These are phyloP conservation scores for Atherinosoma microstoma DNA, from an alignment of 2,797 vertebrate genomes.

Conservation along the genomic window DNA sequence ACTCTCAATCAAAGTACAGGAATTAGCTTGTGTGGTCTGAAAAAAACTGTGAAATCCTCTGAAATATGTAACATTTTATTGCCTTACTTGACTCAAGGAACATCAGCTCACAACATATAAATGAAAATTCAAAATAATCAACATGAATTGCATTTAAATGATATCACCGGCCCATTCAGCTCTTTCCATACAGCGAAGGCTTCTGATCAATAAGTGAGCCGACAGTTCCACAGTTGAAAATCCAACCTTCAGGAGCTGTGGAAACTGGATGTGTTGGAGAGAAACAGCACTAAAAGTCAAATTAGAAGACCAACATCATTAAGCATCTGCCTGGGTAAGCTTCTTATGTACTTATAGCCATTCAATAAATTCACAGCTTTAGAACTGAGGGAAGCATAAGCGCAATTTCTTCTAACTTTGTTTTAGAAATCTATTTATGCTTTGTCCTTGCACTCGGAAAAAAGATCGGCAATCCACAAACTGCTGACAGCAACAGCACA, in stretches of 20 bases:
- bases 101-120: not conserved
- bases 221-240: not conserved
- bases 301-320: conserved; percentile 40
- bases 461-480: conserved; percentile 51
- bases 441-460: conserved; percentile 25
- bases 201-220: conserved; percentile 7
- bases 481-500: conserved; percentile 44
- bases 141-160: not conserved
- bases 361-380: conserved; percentile 38
- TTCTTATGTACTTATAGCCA: conserved; percentile 19
- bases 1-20: too few species aligned
- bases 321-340: conserved; percentile 37
- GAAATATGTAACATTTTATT: too few species aligned
- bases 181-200: not conserved
- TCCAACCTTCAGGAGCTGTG: not conserved
- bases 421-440: conserved; percentile 53
- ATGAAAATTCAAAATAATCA: not conserved
- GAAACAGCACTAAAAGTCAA: conserved; percentile 38
- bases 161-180: not conserved
- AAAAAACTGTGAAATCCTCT: too few species aligned
- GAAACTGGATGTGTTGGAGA: conserved; percentile 6
- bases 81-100: too few species aligned
- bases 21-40: too few species aligned
- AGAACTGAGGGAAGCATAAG: not conserved
- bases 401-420: conserved; percentile 39